These are phyloP conservation scores for Lepidonotus clava DNA, from an alignment of 2,888 invertebrate genomes.

Conservation along the genomic window DNA sequence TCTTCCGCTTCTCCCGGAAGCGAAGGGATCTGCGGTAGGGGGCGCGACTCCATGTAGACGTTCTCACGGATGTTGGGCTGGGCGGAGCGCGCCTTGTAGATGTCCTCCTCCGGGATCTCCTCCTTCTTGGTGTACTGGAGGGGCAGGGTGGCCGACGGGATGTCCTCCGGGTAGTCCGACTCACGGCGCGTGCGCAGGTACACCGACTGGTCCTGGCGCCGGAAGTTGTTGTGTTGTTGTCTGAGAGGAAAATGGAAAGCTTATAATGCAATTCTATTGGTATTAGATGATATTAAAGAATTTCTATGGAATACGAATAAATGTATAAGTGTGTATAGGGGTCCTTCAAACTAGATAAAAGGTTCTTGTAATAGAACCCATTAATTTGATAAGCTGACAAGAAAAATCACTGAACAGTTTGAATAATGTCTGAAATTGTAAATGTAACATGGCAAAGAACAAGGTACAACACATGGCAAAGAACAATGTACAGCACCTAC, in stretches of 20 bases:
- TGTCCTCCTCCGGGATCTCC: constrained; percentile 31
- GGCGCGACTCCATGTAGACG: constrained; percentile 63
- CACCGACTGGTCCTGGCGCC: constrained; percentile 55
- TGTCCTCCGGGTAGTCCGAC: constrained; percentile 57
- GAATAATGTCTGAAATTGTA: too few relatives aligned
- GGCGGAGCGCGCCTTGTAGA: constrained; percentile 24
- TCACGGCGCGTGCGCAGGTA: constrained; percentile 55
- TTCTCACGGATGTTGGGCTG: constrained; percentile 50
- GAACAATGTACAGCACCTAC: too few relatives aligned
- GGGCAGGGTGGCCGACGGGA: constrained; percentile 47
- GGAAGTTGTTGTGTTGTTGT: constrained; percentile 56
- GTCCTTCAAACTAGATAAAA: background rate
- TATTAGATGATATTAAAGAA: background rate
- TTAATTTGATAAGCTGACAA: too few relatives aligned
- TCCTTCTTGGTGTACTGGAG: constrained; percentile 48
- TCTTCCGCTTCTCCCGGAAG: constrained; percentile 48
- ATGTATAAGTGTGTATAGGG: background rate
- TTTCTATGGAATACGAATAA: background rate
- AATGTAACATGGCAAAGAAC: too few relatives aligned
- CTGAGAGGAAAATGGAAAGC: background rate
- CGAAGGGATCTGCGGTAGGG: constrained; percentile 62
- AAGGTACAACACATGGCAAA: too few relatives aligned
- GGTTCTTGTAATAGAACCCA: too few relatives aligned
- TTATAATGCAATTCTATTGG: background rate
- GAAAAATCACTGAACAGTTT: too few relatives aligned